Evolutionary conservation across 2,888 invertebrate species (phyloP), one percentile per base, ranked within the genome.

Genomic region (Clitarchus hookeri): DNA sequence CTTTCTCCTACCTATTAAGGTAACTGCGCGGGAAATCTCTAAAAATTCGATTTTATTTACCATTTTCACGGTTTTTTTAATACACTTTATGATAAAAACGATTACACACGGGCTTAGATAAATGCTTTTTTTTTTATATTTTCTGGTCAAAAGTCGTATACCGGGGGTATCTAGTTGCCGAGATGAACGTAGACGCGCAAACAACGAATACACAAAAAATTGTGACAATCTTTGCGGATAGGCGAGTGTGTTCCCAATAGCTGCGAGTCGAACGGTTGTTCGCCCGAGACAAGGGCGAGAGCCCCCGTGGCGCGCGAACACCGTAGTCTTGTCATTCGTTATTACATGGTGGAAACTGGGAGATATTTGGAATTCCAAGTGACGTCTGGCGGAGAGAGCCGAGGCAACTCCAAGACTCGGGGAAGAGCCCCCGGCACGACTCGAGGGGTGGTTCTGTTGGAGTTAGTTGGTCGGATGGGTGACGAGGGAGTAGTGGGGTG

Each of bases 301-400:
- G 48, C 48, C 12, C 48, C 2, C 48, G 48, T 48, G 48, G 48
- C 8, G 6, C 48, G 48, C 48, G 48, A 48, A 48, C 48, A 65
- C 78, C 36, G 48, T 9, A 65, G 65, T 86, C 85, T 84, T 90
- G 90, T 90, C 91, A 90, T 91, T 91, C 90, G 91, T 91, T 91
- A 91, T 91, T 91, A 91, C 90, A 90, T 90, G 90, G 90, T 90
- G 90, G 90, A 89, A 90, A 90, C 90, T 90, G 90, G 89, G 90
- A 89, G 90, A 91, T 91, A 90, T 91, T 91, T 91, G 90, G 90
- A 90, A 91, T 91, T 90, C 90, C 90, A 88, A 90, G 89, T 91
- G 90, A 90, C 90, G 89, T 89, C 89, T 90, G 89, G 89, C 89
- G 89, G 85, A 77, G 26, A 86, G 85, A 23, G 48, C 48, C 36